These are phyloP conservation scores for Pygoscelis adeliae DNA, from an alignment of 2,113 vertebrate genomes.

Conservation along the genomic window DNA sequence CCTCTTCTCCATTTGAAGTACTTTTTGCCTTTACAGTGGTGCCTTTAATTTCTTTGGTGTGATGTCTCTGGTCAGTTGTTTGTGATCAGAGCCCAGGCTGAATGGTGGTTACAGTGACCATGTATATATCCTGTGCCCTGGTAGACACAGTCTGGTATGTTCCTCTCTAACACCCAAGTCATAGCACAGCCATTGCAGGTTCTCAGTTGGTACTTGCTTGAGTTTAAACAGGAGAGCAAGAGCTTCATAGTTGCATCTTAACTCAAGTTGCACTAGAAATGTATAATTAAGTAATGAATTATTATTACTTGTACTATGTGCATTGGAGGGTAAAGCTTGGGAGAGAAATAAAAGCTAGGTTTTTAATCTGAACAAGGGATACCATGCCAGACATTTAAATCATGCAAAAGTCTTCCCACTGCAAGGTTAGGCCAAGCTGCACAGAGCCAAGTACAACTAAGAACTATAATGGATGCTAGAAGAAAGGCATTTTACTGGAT, in stretches of 20 bases:
- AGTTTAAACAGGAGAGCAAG: neutral
- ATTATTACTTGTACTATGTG: neutral
- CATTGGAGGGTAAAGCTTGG: neutral
- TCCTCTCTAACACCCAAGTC: neutral
- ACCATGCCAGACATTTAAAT: neutral
- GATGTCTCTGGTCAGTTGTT: neutral
- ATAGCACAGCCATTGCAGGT: neutral
- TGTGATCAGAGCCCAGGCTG: neutral
- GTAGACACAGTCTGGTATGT: neutral
- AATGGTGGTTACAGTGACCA: neutral
- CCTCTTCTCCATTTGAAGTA: neutral
- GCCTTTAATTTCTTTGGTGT: slow-evolving; percentile 8
- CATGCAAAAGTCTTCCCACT: neutral
- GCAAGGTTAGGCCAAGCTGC: neutral
- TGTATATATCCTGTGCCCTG: neutral
- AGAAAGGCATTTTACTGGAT: neutral
- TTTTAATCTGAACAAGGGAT: neutral
- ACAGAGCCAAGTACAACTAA: neutral
- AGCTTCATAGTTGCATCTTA: neutral
- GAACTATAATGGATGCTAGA: neutral
- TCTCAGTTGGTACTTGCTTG: neutral
- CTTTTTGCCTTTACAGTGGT: slow-evolving; percentile 37
- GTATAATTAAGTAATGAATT: neutral
- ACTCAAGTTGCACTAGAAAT: neutral
- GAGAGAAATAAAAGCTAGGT: neutral